Evolutionary conservation across 1,140 invertebrate genomes (phyloP), one percentile per base, ranked within the genome.

Genomic region (Drosophila kohkoa): DNA sequence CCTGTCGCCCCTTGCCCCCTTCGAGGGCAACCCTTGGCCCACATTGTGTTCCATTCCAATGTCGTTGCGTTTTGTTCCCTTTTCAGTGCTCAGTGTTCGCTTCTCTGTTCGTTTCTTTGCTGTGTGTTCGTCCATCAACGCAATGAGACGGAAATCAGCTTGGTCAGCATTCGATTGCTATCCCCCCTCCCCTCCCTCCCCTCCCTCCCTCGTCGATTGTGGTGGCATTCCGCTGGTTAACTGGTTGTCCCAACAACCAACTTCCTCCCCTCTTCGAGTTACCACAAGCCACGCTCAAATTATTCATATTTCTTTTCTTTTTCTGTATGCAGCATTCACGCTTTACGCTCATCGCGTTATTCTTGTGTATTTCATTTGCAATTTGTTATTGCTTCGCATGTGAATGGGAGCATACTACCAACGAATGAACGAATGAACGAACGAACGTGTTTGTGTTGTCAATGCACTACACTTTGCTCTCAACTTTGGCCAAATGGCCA

Each of bases 101-200:
- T 30, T 1, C 2, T 4, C 41, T 8, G 6, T 32, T 8, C 8
- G 16, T n/a, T 13, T 5, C 15, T 16, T 20, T 25, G 2, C 46
- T 16, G 15, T 49, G 2, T n/a, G 13, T 11, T 43, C 49, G 72
- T 63, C 52, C 72, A 48, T 68, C 46, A 54, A 43, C 48, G 41
- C 71, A 68, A 74, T 74, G 71, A 74, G 67, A 55, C 15, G 59
- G 72, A 75, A 75, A 75, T 70, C 51, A 70, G 58, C 58, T 57
- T 45, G 59, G 43, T 57, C 67, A 70, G 66, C 66, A 54, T 63
- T 63, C 58, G 38, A 72, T 72, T 72, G 35, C 45, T 41, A 13
- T 1, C 3, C 38, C 28, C 15, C 28, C 20, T 20, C 3, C 20
- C 20, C 0, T 20, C 3, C 20, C 20, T 3, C 3, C 20, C 20